phyloP scores from a whole-genome alignment of 2,888 invertebrate genomes.

The Dugesia japonica region DNA sequence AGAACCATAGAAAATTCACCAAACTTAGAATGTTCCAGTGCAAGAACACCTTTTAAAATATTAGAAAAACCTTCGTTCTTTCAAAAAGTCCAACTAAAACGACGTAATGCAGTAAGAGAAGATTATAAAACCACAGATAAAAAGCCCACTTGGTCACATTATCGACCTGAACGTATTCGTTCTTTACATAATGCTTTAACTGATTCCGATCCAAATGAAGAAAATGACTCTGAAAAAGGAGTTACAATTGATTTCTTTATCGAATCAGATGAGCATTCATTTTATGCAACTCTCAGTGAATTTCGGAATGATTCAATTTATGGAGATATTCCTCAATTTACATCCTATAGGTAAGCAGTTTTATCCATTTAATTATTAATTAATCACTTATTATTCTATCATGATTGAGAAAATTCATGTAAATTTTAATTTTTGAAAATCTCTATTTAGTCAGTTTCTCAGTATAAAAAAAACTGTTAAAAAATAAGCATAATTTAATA shows the following conservation, averaged over 20 bases:
- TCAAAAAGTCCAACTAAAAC: neutral
- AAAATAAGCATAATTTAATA: too few species aligned
- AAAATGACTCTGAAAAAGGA: neutral
- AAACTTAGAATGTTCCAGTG: neutral
- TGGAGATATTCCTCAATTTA: constrained; percentile 10
- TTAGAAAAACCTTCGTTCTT: constrained; percentile 20
- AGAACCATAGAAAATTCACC: constrained; percentile 1
- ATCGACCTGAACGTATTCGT: neutral
- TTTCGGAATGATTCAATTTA: neutral
- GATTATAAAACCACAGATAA: neutral
- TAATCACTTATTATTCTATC: too few species aligned
- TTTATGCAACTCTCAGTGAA: neutral
- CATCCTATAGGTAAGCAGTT: neutral
- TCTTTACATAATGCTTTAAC: neutral
- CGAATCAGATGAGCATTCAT: neutral
- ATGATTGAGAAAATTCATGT: too few species aligned
- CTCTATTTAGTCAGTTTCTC: too few species aligned
- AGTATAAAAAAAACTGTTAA: too few species aligned
- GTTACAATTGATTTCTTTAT: neutral
- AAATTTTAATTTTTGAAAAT: too few species aligned
- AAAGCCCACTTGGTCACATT: neutral
- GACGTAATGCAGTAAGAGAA: neutral
- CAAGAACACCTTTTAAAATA: constrained; percentile 2
- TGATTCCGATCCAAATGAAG: neutral
- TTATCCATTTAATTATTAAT: too few species aligned